Base-by-base conservation (phyloP, 1,140 invertebrate genomes). In the Anoplophora glabripennis region DNA sequence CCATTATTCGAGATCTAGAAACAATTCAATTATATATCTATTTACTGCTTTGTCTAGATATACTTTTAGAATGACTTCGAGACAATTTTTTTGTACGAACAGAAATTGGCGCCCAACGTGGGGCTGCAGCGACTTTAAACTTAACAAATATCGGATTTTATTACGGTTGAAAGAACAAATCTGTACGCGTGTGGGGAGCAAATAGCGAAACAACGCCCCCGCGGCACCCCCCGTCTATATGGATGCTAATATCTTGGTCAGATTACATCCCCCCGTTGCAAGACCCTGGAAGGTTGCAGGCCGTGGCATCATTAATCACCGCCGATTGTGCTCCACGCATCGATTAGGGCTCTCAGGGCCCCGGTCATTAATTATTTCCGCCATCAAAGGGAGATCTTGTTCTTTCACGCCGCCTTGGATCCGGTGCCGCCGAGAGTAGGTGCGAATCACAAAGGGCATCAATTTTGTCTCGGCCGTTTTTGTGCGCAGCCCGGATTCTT, bases 281-380 rank as follows among this genome's bases (percentile, higher is more conserved):
- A 46, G 17, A 46, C 44, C 14, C 7, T 18, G 44, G 7, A 7
- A 15, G 14, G 36, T 35, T 40, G 17, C 36, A 52, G 15, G 36
- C 11, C 17, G 34, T n/a, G 40, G 12, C 21, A 40, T 52, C 49
- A 52, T 52, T 37, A 52, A 52, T 52, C 49, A 52, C 49, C 17
- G 34, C 49, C 15, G 49, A 15, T 35, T 52, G 49, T 52, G 40
- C 40, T 28, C 21, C 21, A 37, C 37, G 37, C 49, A 52, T 41
- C 49, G 49, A 52, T 52, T 52, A 52, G 49, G 49, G 49, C 40
- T 35, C 40, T 52, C 49, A 18, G 11, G 34, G 40, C 35, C 17
- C 21, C 21, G 15, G 49, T 52, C 38, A 52, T 52, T 52, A 52
- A 52, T 52, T 52, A 52, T 52, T 52, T 21, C 28, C 49, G 35